Percentiles rank a stretch among this genome's conserved stretches.
phyloP scores from a whole-genome alignment of 2,113 vertebrate species.

The Amblyopsis rosae region DNA sequence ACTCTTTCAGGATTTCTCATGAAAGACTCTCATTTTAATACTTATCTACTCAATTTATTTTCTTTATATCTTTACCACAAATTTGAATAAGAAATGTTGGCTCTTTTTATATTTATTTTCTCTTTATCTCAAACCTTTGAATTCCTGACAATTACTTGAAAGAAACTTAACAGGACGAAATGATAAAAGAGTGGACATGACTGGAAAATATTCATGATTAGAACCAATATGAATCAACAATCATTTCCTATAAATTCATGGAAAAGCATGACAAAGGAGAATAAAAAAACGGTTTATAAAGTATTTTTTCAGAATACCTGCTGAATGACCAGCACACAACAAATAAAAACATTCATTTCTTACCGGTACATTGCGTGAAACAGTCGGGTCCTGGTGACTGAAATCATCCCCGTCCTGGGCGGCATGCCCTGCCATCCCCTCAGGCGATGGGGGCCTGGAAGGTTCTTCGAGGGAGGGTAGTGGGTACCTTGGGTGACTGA shows the following conservation, averaged over 20 bases:
- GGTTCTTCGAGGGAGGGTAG: constrained; percentile 76
- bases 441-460: constrained; percentile 68
- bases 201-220: not conserved
- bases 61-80: too few species aligned
- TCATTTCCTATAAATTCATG: too few species aligned
- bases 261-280: too few species aligned
- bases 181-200: not conserved
- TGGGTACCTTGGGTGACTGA: constrained; percentile 77
- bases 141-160: not conserved
- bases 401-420: constrained; percentile 65
- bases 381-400: constrained; percentile 68
- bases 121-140: not conserved
- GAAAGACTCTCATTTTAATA: too few species aligned
- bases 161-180: not conserved
- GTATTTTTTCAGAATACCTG: too few species aligned
- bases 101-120: not conserved
- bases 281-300: too few species aligned
- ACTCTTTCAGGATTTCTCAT: too few species aligned
- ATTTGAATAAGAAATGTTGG: too few species aligned
- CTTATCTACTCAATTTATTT: too few species aligned
- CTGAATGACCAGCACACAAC: too few species aligned
- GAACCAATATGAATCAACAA: not conserved
- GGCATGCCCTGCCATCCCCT: constrained; percentile 41
- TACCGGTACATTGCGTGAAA: constrained; percentile 68
- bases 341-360: constrained; percentile 11